Evolutionary conservation across 2,113 vertebrate species (phyloP).

Genomic region (Apodemus speciosus): DNA sequence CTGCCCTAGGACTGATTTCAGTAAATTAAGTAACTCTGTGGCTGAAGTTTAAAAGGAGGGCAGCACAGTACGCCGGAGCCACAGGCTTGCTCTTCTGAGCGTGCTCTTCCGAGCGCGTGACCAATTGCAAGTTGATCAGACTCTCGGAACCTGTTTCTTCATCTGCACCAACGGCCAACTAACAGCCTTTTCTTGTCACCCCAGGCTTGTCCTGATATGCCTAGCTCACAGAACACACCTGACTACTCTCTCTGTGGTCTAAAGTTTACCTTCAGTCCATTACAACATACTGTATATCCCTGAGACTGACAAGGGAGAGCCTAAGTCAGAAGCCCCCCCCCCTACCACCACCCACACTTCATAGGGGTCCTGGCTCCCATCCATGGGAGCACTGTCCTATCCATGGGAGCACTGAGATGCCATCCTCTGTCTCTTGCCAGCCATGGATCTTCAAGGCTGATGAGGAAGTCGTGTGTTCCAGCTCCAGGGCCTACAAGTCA

Average conservation of each 20-base stretch:
- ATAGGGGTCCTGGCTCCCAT: not conserved
- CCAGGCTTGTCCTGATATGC: not conserved
- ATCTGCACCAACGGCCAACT: not conserved
- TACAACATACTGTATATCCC: not conserved
- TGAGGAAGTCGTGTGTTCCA: not conserved
- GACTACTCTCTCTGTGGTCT: rapidly evolving
- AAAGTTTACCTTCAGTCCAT: not conserved
- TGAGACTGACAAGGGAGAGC: not conserved
- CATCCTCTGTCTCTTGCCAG: not conserved
- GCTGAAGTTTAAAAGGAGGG: not conserved
- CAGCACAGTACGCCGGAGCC: not conserved
- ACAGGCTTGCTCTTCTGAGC: not conserved
- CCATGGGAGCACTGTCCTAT: too few species aligned
- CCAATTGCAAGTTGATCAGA: not conserved
- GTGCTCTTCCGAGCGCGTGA: not conserved
- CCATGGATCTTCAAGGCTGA: not conserved
- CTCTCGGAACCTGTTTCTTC: not conserved
- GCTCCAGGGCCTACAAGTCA: not conserved
- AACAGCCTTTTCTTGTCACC: not conserved
- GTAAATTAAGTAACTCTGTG: not conserved
- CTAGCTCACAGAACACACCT: not conserved
- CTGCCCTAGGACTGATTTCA: not conserved
- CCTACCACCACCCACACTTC: not conserved
- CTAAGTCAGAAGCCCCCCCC: not conserved
- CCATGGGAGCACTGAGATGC: not conserved